Evolutionary conservation across 37 sponge, comb jelly and placozoan species (phyloP), one percentile per base, ranked within the genome.

Genomic region (Spongia lamella): DNA sequence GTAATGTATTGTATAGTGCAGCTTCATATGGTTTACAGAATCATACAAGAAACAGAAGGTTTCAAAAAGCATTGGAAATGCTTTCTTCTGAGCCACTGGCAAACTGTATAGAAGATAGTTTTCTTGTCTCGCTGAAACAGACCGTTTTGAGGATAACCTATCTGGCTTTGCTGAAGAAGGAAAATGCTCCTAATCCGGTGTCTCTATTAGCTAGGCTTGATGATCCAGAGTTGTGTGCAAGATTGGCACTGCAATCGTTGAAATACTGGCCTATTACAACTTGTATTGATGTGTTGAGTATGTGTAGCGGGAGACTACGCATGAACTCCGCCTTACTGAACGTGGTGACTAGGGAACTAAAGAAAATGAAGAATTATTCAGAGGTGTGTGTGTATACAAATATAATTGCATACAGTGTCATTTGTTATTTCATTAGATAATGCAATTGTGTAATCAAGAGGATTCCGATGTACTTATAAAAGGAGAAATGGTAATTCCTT

Each of bases 231-330:
- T 31, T 75, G 43, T 77, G 87, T n/a, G 71, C 79, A 16, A 55
- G 75, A 7, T 62, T 90, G 34, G 43, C 68, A 5, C 58, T 90
- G 5, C 50, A 83, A 57, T 80, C 83, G 0, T 67, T 90, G 0
- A 56, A 67, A 7, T 36, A 57, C 58, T 86, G 91, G 91, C 66
- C 91, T 21, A 83, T 79, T 0, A 22, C 70, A 7, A 52, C 17
- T 1, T 77, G 83, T 40, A 52, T 78, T 15, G 68, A 86, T 25
- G 35, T 90, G 25, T 65, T 90, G 43, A 60, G 54, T 24, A 73
- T 60, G 63, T 84, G 77, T 40, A 14, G 59, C 11, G 38, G 78
- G n/a, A 83, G 75, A 36, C 62, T 90, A 3, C 77, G 83, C 7
- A 58, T 56, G 22, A 7, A 54, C 31, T 90, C 91, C 14, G 32